Evolutionary conservation across 2,888 invertebrate genomes (phyloP), one percentile per base, ranked within the genome.

Genomic region (Clusia tigrina): DNA sequence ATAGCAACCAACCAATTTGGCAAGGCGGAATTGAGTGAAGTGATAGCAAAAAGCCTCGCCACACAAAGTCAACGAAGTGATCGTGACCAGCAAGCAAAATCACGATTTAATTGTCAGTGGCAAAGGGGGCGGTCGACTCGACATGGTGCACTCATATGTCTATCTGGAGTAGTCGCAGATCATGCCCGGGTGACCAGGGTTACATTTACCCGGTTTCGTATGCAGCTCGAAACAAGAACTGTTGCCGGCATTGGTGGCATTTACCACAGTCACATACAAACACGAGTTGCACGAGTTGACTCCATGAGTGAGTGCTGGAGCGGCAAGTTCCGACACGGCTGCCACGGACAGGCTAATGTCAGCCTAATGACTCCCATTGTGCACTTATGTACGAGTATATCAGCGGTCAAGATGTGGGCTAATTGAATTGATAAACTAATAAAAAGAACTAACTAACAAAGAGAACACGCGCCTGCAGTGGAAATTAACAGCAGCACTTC

Each of bases 61-160:
- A 42, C 42, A 42, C 48, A 48, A 48, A 48, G 22, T 22, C 48
- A 20, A 48, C 48, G 22, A 18, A 48, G 48, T 22, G 15, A 22
- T 48, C 48, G 48, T 48, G 48, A 48, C 48, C 48, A 48, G 48
- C 18, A 48, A n/a, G 42, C 42, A 42, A 42, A 42, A 42, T 17
- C n/a, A n/a, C n/a, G n/a, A 42, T 3, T 15, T n/a, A 5, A 10
- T 10, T 42, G 2, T 17, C 9, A 42, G 6, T 42, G 42, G n/a
- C 42, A 42, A 42, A 17, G 42, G n/a, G 42, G 42, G 42, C n/a
- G 42, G 10, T 3, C 42, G n/a, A 32, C 32, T 32, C 12, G 32
- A 32, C 6, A 32, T 12, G 6, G 32, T 12, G 12, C 12, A 12
- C 32, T 32, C 32, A 12, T 32, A 32, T 32, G 32, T 12, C 6